Evolutionary conservation across 2,113 vertebrate genomes (phyloP), one percentile per base, ranked within the genome.

Genomic region (Chrysemys picta): DNA sequence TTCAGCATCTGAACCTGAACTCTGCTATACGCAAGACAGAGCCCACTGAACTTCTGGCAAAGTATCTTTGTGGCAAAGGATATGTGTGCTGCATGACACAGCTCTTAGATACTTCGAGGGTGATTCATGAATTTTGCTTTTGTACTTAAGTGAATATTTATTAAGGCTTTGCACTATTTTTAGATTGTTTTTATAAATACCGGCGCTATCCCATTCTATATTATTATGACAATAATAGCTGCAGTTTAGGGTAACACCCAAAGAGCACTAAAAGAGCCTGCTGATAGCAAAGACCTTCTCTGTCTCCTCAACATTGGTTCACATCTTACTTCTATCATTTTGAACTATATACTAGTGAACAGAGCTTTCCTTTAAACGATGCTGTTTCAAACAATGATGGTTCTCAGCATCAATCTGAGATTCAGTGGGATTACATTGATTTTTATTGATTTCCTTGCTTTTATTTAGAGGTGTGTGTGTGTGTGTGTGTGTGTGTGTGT

Each of bases 11-110:
- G 25, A 78, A 59, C 53, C 76, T 91, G 47, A 80, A 45, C 82
- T 62, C 3, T 53, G 29, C 6, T 24, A 14, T 42, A 52, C 29
- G 45, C 25, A 8, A 29, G 38, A 59, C 31, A 19, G 0, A 0
- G 69, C 19, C 84, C 80, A 75, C 10, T 38, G 27, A 88, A 42
- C 6, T 54, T 29, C n/a, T n/a, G 31, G 35, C 1, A 3, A 29
- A 88, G 24, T 57, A 5, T 24, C 47, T 42, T 82, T 81, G 10
- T 89, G 57, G 38, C 47, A 80, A 91, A 92, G 6, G 1, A 3
- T 82, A 5, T 82, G 65, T 85, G 52, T 35, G 27, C 29, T 86
- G 25, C 31, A 1, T 87, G 50, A 87, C 88, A 47, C 53, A 56
- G n/a, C 38, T 69, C 42, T 85, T 31, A 59, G 76, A 42, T 79